phyloP scores from a whole-genome alignment of 2,113 vertebrate genomes.

The Lophius piscatorius region DNA sequence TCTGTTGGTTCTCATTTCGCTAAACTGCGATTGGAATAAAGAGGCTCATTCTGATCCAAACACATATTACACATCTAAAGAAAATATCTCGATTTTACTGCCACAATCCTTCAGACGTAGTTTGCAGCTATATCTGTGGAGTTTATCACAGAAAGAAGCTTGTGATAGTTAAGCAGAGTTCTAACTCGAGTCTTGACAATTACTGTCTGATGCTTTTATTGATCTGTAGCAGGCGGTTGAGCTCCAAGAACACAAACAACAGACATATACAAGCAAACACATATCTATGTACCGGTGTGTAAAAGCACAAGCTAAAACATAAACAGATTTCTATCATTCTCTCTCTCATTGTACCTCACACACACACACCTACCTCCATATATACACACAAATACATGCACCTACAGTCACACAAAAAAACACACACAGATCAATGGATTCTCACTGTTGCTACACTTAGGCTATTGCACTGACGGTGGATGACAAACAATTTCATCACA shows the following conservation, averaged over 20 bases:
- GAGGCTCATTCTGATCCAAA: slow-evolving; percentile 8
- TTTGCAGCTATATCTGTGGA: slow-evolving; percentile 30
- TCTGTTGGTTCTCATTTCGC: slow-evolving; percentile 9
- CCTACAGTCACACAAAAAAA: slow-evolving; percentile 13
- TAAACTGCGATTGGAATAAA: slow-evolving; percentile 2
- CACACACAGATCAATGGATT: slow-evolving; percentile 50
- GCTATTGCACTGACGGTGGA: slow-evolving; percentile 63
- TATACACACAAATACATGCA: background rate
- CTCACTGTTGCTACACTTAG: slow-evolving; percentile 51
- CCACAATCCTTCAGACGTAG: slow-evolving; percentile 11
- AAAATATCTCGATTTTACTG: slow-evolving; percentile 24
- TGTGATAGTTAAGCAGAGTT: slow-evolving; percentile 46
- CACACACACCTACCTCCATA: background rate
- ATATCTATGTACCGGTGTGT: background rate
- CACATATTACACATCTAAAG: too few species aligned
- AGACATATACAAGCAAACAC: background rate
- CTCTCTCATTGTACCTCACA: background rate
- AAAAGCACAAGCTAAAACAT: background rate
- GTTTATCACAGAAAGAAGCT: slow-evolving; percentile 26
- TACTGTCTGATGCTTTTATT: slow-evolving; percentile 47
- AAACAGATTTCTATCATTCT: too few species aligned
- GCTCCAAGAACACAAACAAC: slow-evolving; percentile 20
- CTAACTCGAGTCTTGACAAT: slow-evolving; percentile 46
- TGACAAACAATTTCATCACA: slow-evolving; percentile 56
- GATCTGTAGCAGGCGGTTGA: slow-evolving; percentile 47